phyloP scores from a whole-genome alignment of 2,113 vertebrate genomes.

The Xiphophorus couchianus region DNA sequence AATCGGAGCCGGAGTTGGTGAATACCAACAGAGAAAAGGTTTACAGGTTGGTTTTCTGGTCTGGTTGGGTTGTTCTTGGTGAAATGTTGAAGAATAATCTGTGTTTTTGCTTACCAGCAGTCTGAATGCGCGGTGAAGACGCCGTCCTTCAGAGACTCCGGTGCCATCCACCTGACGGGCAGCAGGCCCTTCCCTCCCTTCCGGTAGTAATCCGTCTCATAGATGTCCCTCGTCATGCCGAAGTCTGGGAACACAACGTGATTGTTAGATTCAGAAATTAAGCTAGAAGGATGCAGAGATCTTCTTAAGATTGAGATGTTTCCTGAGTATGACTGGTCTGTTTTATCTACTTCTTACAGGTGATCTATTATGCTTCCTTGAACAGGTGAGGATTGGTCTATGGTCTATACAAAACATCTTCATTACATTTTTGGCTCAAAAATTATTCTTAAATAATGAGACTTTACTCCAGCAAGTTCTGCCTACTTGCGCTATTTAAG shows the following conservation, averaged over 20 bases:
- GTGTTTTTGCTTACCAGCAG: conserved; percentile 87
- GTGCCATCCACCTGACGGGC: conserved; percentile 97
- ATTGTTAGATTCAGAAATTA: background rate
- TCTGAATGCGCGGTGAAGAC: conserved; percentile 94
- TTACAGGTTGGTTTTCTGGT: conserved; percentile 20
- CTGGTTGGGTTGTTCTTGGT: background rate
- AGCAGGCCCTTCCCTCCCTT: conserved; percentile 96
- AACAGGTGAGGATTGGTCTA: too few species aligned
- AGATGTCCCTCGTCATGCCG: conserved; percentile 98
- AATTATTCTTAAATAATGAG: too few species aligned
- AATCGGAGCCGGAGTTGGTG: background rate
- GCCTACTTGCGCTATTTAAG: too few species aligned
- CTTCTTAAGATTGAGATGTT: background rate
- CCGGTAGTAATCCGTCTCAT: conserved; percentile 97
- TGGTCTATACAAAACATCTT: too few species aligned
- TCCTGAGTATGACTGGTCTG: background rate
- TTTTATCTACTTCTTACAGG: background rate
- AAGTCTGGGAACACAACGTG: conserved; percentile 82
- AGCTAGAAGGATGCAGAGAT: background rate
- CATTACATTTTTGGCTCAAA: too few species aligned
- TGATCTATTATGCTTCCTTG: too few species aligned
- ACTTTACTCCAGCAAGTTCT: too few species aligned
- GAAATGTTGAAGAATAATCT: background rate
- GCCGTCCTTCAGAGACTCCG: conserved; percentile 94
- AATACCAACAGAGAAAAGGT: background rate